Evolutionary conservation across 2,113 vertebrate genomes (phyloP), one percentile per base, ranked within the genome.

Genomic region (Pteronura brasiliensis): DNA sequence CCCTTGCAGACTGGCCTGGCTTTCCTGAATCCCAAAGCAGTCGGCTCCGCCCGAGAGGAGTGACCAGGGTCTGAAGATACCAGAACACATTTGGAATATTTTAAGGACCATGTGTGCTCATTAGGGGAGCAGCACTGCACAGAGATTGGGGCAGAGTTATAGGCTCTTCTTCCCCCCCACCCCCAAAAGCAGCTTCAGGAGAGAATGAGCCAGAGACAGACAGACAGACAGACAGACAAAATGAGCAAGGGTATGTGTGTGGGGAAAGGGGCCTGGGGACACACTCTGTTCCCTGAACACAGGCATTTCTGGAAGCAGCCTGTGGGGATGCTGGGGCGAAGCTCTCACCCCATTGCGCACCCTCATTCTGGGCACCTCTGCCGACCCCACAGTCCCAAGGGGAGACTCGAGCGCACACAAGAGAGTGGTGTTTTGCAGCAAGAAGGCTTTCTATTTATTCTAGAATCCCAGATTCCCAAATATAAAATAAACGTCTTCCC

Each of bases 291-390:
- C 29, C 14, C n/a, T 31, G 34, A 15, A 21, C 7, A 5, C n/a
- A 21, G 74, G 82, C 3, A 2, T 55, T 71, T 55, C 71, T 21
- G 9, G 67, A 29, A 67, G 29, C 34, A 84, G 90, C 47, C 17
- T 12, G n/a, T 34, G 36, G 36, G 12, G 18, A 0, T 42, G 39
- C 52, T 52, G 71, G 76, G 52, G 31, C 0, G 0, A 25, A 0
- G 25, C 6, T 20, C 36, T 18, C 55, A 23, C 20, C 44, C 57
- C 82, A 0, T 42, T 31, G 5, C 82, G 27, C 11, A 18, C 55
- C 59, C 76, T 71, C 44, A 0, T 21, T 27, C 59, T 7, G 9
- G 15, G 10, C 15, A 5, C 12, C 57, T 7, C 34, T 21, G n/a
- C 27, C 2, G 10, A 39, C 17, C 36, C 47, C 72, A 63, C 18